Evolutionary conservation across 2,113 vertebrate genomes (phyloP).

Genomic region (Paraplagusia blochii): DNA sequence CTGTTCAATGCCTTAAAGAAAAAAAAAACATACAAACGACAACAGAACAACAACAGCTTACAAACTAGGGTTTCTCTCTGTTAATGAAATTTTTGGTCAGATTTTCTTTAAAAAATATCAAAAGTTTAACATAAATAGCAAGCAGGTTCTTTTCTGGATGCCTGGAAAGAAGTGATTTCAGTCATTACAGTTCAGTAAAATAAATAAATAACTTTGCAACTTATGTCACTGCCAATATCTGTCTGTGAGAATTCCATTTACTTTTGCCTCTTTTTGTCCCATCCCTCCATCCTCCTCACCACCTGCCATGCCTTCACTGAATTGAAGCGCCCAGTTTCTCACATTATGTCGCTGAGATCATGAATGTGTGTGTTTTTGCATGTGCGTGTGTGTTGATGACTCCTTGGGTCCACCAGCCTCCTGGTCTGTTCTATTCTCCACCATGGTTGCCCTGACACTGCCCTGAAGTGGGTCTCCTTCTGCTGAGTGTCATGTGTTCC

Average conservation of each 20-base stretch:
- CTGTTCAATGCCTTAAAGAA: too few species aligned
- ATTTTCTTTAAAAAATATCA: too few species aligned
- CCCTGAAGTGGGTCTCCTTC: conserved; percentile 59
- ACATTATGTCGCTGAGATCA: conserved; percentile 49
- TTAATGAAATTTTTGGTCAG: too few species aligned
- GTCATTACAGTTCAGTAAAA: conserved; percentile 36
- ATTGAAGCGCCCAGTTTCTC: conserved; percentile 51
- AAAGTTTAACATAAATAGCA: too few species aligned
- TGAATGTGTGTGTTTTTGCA: conserved; percentile 13
- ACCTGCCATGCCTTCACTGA: conserved; percentile 51
- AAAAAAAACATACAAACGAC: too few species aligned
- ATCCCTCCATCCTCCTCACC: conserved; percentile 49
- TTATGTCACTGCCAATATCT: conserved; percentile 38
- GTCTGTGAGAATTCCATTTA: conserved; percentile 32
- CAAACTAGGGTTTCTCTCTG: too few species aligned
- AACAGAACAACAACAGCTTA: too few species aligned
- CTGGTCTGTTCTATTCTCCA: conserved; percentile 42
- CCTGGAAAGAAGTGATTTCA: too few species aligned
- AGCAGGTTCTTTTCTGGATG: too few species aligned
- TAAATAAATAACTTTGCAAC: conserved; percentile 26
- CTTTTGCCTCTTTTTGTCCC: conserved; percentile 35
- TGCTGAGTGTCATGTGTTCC: conserved; percentile 58
- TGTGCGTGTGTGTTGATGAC: conserved; percentile 8
- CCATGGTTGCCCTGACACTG: conserved; percentile 32
- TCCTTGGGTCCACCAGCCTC: conserved; percentile 26